Evolutionary conservation across 2,888 invertebrate species (phyloP).

Genomic region (Habroteleia sp.): DNA sequence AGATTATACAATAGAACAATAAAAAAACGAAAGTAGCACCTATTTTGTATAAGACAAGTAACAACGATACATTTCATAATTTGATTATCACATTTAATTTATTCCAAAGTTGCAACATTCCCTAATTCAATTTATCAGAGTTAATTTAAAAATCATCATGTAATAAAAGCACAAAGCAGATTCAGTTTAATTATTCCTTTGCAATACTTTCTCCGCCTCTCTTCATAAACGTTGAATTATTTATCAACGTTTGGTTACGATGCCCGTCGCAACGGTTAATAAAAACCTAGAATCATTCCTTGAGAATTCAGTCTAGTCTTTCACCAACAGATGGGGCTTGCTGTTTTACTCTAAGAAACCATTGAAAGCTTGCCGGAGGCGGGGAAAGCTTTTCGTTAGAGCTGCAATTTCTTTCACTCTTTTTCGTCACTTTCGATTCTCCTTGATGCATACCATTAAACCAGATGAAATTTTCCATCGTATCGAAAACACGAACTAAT

Average conservation of each 20-base stretch:
- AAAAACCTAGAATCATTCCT: constrained; percentile 7
- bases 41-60: too few species aligned
- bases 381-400: constrained; percentile 38
- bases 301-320: constrained; percentile 14
- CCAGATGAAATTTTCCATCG: constrained; percentile 1
- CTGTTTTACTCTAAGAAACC: constrained; percentile 10
- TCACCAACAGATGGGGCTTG: constrained; percentile 33
- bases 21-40: too few species aligned
- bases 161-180: constrained; percentile 6
- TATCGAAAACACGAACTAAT: too few species aligned
- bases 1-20: too few species aligned
- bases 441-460: background rate
- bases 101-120: background rate
- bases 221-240: constrained; percentile 20
- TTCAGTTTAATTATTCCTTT: constrained; percentile 14
- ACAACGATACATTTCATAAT: too few species aligned
- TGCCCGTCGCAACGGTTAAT: constrained; percentile 1
- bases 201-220: constrained; percentile 8
- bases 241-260: constrained; percentile 40
- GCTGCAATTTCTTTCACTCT: constrained; percentile 19
- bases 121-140: background rate
- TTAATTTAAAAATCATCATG: constrained; percentile 13
- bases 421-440: constrained; percentile 26
- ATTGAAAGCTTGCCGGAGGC: constrained; percentile 40
- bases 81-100: background rate